Evolutionary conservation across 1,140 invertebrate species (phyloP).

Genomic region (Grapholita molesta): DNA sequence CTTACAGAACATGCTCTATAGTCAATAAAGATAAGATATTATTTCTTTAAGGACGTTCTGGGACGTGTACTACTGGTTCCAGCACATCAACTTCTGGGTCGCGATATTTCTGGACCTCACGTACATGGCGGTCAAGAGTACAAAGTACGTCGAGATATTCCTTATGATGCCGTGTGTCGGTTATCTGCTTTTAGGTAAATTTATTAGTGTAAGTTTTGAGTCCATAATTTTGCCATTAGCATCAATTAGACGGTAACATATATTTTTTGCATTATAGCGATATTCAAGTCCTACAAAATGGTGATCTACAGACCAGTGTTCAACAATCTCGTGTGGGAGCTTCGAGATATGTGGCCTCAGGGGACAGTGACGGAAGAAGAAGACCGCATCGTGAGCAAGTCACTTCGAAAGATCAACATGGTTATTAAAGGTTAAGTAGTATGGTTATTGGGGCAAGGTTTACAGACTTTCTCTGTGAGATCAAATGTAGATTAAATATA

Average conservation of each 20-base stretch:
- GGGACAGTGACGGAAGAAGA: conserved; percentile 43
- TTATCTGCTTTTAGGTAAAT: conserved; percentile 44
- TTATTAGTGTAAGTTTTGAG: too few species aligned
- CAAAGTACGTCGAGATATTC: conserved; percentile 41
- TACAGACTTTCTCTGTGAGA: too few species aligned
- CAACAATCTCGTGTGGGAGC: conserved; percentile 45
- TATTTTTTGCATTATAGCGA: conserved; percentile 24
- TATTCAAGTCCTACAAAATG: conserved; percentile 51
- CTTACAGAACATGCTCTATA: too few species aligned
- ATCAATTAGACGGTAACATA: too few species aligned
- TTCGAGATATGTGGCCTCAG: conserved; percentile 53
- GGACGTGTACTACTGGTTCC: conserved; percentile 51
- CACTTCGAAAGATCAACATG: conserved; percentile 29
- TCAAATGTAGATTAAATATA: too few species aligned
- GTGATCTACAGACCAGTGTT: conserved; percentile 43
- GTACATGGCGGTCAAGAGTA: conserved; percentile 42
- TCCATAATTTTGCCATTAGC: too few species aligned
- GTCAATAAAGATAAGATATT: too few species aligned
- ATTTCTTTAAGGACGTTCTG: conserved; percentile 32
- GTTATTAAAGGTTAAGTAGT: conserved; percentile 36
- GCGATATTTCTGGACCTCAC: conserved; percentile 33
- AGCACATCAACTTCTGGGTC: conserved; percentile 35
- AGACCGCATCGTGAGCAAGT: conserved; percentile 30
- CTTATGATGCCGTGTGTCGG: conserved; percentile 56
- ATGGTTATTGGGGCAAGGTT: too few species aligned